Evolutionary conservation across 2,113 vertebrate genomes (phyloP), one percentile per base, ranked within the genome.

Genomic region (Phaethornis superciliosus): DNA sequence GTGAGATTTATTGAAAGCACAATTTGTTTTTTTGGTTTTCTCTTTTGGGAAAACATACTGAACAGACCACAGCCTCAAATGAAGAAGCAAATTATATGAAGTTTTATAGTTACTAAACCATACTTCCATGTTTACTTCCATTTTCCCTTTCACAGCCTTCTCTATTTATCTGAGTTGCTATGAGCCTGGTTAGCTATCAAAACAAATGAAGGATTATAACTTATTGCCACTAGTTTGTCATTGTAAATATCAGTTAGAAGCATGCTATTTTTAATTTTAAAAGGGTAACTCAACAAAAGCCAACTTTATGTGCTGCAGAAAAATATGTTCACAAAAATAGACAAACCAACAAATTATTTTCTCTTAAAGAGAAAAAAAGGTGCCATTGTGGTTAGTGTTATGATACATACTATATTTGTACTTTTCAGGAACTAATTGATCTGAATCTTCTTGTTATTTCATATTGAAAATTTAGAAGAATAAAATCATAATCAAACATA

Each of bases 131-230:
- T 63, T 42, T 93, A 33, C 37, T 86, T 67, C 32, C 24, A 46
- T 93, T 91, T 82, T 58, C 7, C 69, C 11, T 89, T 77, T 30
- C 11, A 63, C 17, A 56, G 12, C 8, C 14, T 74, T 49, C 26
- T 27, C 9, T 37, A 37, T 81, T 89, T 32, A 51, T 26, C 40
- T 90, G 44, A 58, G 71, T 92, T 93, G 8, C 56, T 85, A 51
- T 9, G 11, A 91, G 3, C 51, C 70, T 58, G 19, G 21, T 70
- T 84, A 70, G 3, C 51, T 70, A 80, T 65, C 63, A 90, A 65
- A 89, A 76, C 82, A 88, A 77, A 70, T 67, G 7, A 44, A 81
- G 83, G 35, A 15, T 47, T 23, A 60, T 83, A 81, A 81, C 28
- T 23, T 81, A 42, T 28, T 33, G 5, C 8, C 42, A 63, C 42